phyloP scores from a whole-genome alignment of 2,113 vertebrate genomes.

The Lethenteron reissneri region DNA sequence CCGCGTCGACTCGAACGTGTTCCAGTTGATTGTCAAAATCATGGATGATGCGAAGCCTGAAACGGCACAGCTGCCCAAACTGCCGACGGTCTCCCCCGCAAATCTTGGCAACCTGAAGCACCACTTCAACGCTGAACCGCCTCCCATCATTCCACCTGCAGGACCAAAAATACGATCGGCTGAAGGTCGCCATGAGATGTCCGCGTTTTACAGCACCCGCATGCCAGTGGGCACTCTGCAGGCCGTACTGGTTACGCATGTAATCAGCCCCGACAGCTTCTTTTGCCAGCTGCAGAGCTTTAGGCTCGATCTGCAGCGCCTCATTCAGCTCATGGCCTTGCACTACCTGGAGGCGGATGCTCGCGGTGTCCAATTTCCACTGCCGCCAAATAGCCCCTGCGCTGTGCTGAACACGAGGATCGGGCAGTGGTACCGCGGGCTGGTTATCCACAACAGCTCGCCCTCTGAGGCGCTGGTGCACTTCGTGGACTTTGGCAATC shows the following conservation, averaged over 20 bases:
- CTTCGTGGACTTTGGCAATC: slow-evolving; percentile 1
- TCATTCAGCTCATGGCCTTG: background rate
- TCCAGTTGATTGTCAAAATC: too few species aligned
- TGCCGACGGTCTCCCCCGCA: too few species aligned
- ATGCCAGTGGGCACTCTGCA: background rate
- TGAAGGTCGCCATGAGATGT: background rate
- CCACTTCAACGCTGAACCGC: too few species aligned
- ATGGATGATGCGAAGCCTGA: too few species aligned
- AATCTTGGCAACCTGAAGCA: too few species aligned
- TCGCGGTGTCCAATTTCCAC: too few species aligned
- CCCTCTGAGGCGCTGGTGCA: background rate
- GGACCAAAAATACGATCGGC: too few species aligned
- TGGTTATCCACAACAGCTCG: background rate
- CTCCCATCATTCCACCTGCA: too few species aligned
- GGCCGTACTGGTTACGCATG: background rate
- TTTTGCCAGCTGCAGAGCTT: slow-evolving; percentile 4
- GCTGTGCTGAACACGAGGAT: background rate
- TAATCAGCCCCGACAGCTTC: background rate
- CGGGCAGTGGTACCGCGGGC: background rate
- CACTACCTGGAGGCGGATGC: background rate
- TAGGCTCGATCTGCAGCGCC: background rate
- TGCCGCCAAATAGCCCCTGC: background rate
- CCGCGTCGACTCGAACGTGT: too few species aligned
- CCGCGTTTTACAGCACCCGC: background rate
- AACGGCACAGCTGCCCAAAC: too few species aligned